A percentile compares a stretch with the other conserved stretches of the same genome.
Conservation (phyloP, 2,113 vertebrate genomes). For the Bettongia penicillata region DNA sequence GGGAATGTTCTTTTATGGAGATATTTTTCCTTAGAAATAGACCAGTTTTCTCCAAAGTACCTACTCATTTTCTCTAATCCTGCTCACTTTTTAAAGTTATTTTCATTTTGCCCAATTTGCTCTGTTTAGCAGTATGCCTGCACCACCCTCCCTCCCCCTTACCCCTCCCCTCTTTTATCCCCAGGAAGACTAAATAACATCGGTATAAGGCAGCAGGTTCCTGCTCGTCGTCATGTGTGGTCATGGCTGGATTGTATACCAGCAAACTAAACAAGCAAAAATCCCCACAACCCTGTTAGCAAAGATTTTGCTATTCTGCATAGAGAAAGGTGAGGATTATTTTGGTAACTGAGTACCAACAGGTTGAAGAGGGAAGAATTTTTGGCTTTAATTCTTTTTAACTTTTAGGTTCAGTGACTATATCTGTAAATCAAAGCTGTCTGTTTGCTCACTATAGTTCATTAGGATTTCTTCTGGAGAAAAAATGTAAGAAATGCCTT, state of each 20-base stretch:
- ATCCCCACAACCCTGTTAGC: constrained; percentile 52
- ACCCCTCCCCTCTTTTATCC: not conserved
- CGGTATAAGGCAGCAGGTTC: constrained; percentile 70
- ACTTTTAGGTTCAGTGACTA: not conserved
- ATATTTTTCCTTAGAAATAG: constrained; percentile 11
- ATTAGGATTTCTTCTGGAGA: constrained; percentile 13
- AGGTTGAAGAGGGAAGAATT: not conserved
- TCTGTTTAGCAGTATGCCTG: rapidly evolving
- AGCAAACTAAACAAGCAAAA: constrained; percentile 42
- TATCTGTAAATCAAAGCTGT: constrained; percentile 10
- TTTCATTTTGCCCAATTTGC: not conserved
- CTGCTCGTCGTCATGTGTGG: constrained; percentile 4
- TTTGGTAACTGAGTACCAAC: constrained; percentile 20
- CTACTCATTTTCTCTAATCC: not conserved
- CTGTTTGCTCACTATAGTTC: not conserved
- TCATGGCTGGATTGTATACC: constrained; percentile 33
- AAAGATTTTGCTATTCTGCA: constrained; percentile 23
- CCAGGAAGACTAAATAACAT: not conserved
- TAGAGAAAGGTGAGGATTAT: not conserved
- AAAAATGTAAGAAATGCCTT: constrained; percentile 14
- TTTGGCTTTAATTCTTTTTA: constrained; percentile 28
- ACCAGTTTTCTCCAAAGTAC: constrained; percentile 16
- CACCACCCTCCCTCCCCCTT: not conserved
- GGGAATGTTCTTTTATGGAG: not conserved
- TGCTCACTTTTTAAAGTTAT: not conserved